These are phyloP conservation scores for Hesperophylax magnus DNA, from an alignment of 1,140 invertebrate genomes.

Conservation along the genomic window DNA sequence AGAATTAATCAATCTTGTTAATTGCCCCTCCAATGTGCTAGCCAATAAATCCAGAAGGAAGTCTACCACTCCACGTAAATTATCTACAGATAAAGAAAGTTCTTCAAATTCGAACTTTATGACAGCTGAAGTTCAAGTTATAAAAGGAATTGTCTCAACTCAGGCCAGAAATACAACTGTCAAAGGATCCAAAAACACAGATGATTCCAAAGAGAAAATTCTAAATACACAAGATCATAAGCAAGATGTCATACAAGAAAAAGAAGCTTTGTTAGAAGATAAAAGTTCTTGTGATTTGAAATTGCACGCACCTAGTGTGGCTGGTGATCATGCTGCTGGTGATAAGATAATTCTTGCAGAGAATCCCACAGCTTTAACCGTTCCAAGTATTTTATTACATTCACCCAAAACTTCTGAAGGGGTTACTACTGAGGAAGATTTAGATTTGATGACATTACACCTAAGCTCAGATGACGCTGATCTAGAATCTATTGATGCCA, in stretches of 20 bases:
- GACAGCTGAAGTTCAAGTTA: too few relatives aligned
- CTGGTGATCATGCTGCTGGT: background rate
- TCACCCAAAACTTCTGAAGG: background rate
- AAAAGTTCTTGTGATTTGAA: too few relatives aligned
- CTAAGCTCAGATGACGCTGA: conserved; percentile 44
- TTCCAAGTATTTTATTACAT: background rate
- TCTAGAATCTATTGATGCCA: background rate
- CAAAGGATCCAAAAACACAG: too few relatives aligned
- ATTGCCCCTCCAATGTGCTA: background rate
- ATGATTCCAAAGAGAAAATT: too few relatives aligned
- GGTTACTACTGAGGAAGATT: conserved; percentile 37
- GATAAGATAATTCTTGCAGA: background rate
- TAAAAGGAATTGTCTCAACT: too few relatives aligned
- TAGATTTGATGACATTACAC: conserved; percentile 33
- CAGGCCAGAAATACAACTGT: too few relatives aligned
- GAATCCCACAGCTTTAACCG: background rate
- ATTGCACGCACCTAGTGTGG: too few relatives aligned
- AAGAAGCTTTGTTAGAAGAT: too few relatives aligned
- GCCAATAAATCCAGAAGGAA: conserved; percentile 47
- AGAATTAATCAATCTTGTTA: background rate
- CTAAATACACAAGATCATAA: too few relatives aligned
- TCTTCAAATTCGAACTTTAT: too few relatives aligned
- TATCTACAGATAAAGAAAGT: background rate
- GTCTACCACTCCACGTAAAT: conserved; percentile 46
- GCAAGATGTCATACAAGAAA: too few relatives aligned